phyloP scores from a whole-genome alignment of 2,888 invertebrate genomes.

The Meliscaeva auricollis region DNA sequence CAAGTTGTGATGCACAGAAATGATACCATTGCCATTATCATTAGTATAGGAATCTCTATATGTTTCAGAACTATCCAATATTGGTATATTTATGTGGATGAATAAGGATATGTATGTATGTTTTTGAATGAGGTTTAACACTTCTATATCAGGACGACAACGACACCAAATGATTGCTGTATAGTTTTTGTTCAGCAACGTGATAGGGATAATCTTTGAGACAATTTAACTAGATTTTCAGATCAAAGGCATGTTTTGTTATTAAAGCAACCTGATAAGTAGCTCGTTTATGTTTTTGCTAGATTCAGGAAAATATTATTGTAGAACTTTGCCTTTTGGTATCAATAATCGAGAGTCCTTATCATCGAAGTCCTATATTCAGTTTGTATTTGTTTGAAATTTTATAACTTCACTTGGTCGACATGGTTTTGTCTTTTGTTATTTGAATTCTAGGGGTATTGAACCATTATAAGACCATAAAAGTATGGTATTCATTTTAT shows the following conservation, averaged over 20 bases:
- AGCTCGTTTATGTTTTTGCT: not conserved
- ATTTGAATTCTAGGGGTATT: too few relatives aligned
- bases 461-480: too few relatives aligned
- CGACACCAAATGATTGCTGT: conserved; percentile 15
- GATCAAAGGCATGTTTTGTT: not conserved
- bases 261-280: conserved; percentile 4
- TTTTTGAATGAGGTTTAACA: conserved; percentile 16
- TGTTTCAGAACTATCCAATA: conserved; percentile 29
- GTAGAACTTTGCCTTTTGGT: not conserved
- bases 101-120: not conserved
- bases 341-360: not conserved
- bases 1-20: conserved; percentile 12
- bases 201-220: conserved; percentile 20
- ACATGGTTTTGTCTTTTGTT: too few relatives aligned
- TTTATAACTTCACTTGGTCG: not conserved
- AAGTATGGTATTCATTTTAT: too few relatives aligned
- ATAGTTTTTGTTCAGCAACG: not conserved
- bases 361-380: not conserved
- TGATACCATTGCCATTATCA: not conserved
- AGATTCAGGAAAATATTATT: not conserved
- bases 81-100: not conserved
- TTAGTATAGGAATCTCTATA: not conserved
- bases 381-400: not conserved
- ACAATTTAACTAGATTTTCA: not conserved
- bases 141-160: not conserved